Conservation (phyloP, 2,888 invertebrate species). For the Oasisia sp. region DNA sequence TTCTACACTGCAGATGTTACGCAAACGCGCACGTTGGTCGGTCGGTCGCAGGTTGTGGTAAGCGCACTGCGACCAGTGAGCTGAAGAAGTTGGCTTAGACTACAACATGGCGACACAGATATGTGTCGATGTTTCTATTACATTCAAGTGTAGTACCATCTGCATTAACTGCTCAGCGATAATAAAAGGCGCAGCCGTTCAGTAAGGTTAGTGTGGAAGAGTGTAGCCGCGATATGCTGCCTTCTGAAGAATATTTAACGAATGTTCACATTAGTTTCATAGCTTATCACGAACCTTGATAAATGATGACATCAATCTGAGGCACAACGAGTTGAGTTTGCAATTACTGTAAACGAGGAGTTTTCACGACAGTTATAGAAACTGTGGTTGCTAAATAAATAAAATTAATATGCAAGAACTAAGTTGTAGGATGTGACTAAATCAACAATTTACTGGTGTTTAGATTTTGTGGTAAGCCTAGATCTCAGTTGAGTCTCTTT, state of each 20-base stretch:
- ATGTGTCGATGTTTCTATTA: background rate
- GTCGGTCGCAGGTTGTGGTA: background rate
- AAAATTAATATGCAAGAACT: background rate
- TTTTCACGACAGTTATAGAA: background rate
- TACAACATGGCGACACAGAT: background rate
- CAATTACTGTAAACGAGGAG: background rate
- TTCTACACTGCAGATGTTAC: background rate
- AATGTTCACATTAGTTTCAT: background rate
- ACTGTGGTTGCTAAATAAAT: background rate
- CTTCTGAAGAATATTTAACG: background rate
- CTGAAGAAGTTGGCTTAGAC: background rate
- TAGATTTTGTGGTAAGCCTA: background rate
- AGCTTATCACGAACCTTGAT: background rate
- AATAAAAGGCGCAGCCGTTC: background rate
- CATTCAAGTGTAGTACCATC: background rate
- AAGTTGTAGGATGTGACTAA: background rate
- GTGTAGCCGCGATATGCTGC: background rate
- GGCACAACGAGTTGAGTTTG: background rate
- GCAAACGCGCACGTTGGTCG: background rate
- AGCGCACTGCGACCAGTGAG: background rate
- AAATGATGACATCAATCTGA: background rate
- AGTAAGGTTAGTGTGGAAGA: background rate
- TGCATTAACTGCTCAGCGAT: background rate
- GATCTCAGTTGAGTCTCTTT: background rate
- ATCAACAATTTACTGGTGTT: background rate